Conservation (phyloP, 2,888 invertebrate genomes). For the Rotaria socialis region DNA sequence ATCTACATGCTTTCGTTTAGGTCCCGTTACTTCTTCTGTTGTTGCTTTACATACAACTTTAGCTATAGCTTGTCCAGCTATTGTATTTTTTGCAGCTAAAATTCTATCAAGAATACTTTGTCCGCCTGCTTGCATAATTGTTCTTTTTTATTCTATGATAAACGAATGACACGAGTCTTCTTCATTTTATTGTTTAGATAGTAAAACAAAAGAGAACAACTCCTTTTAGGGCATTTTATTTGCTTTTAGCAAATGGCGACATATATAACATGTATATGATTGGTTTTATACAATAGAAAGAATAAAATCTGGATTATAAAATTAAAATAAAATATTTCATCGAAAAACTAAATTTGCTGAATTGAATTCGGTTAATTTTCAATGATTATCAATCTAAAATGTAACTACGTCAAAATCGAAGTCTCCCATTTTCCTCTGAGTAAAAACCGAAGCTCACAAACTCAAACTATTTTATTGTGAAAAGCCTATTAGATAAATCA, state of each 20-base stretch:
- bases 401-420: too few species aligned
- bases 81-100: conserved; percentile 92
- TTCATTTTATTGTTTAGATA: not conserved
- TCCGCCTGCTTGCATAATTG: conserved; percentile 61
- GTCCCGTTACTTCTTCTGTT: conserved; percentile 98
- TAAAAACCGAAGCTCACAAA: too few species aligned
- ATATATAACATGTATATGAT: not conserved
- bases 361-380: too few species aligned
- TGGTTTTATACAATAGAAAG: not conserved
- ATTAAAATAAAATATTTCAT: not conserved
- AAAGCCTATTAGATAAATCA: too few species aligned
- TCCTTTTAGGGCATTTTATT: not conserved
- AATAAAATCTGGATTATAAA: not conserved
- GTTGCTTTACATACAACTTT: conserved; percentile 99
- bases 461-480: too few species aligned
- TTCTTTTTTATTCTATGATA: not conserved
- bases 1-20: conserved; percentile 99
- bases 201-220: not conserved
- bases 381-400: too few species aligned
- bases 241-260: conserved; percentile 22
- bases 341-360: not conserved
- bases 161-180: not conserved
- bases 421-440: too few species aligned
- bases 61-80: conserved; percentile 96
- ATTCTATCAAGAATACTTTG: conserved; percentile 97